phyloP scores from a whole-genome alignment of 2,113 vertebrate species.

The Gnathonemus echidnorhynchus region DNA sequence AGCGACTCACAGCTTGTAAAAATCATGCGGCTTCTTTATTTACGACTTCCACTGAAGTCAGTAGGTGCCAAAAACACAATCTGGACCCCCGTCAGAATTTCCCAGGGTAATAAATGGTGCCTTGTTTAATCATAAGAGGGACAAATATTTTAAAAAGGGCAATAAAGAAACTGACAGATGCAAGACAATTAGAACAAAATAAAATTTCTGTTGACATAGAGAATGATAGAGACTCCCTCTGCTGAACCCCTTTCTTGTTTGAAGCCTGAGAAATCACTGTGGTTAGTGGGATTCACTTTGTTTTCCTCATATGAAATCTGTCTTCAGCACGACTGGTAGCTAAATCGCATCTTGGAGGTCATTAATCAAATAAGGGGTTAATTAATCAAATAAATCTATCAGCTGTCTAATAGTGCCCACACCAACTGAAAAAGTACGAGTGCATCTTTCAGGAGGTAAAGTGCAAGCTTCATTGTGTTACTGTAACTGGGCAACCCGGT shows the following conservation, averaged over 20 bases:
- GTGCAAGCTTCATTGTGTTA: not conserved
- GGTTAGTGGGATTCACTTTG: not conserved
- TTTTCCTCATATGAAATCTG: slow-evolving; percentile 1
- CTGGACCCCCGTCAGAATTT: slow-evolving; percentile 54
- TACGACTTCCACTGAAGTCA: slow-evolving; percentile 46
- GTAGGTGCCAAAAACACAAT: slow-evolving; percentile 45
- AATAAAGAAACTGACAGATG: slow-evolving; percentile 19
- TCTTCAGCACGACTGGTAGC: not conserved
- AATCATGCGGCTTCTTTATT: slow-evolving; percentile 40
- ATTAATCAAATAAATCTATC: not conserved
- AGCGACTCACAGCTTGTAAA: slow-evolving; percentile 18
- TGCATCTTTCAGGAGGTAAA: not conserved
- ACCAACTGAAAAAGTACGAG: not conserved
- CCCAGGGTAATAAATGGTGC: slow-evolving; percentile 49
- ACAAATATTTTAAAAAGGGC: slow-evolving; percentile 24
- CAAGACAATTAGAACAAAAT: slow-evolving; percentile 45
- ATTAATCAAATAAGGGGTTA: not conserved
- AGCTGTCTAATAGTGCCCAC: not conserved
- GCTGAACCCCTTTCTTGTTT: not conserved
- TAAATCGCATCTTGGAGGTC: not conserved
- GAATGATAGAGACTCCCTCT: not conserved
- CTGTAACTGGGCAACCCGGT: not conserved
- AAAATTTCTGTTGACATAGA: slow-evolving; percentile 33
- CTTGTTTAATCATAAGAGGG: slow-evolving; percentile 46
- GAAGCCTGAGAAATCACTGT: not conserved